Evolutionary conservation across 92 coral and sea anemone genomes (phyloP).

Genomic region (Zoanthus sansibaricus): DNA sequence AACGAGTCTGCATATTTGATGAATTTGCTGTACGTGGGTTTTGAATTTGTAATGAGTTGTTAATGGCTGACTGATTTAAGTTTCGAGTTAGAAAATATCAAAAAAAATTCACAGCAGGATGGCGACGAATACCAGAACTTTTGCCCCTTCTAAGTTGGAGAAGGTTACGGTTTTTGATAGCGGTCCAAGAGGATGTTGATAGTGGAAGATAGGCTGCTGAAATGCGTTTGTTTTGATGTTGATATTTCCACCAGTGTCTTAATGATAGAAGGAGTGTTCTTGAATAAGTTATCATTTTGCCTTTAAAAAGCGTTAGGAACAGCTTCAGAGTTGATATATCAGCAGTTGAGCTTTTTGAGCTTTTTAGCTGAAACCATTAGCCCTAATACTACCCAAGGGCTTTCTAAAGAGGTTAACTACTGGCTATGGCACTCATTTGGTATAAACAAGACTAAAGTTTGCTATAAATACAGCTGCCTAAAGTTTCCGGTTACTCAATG

Average conservation of each 20-base stretch:
- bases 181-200: background rate
- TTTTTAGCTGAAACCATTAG: background rate
- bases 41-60: slow-evolving; percentile 9
- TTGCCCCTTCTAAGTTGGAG: background rate
- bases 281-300: too few species aligned
- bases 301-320: too few species aligned
- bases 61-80: slow-evolving; percentile 1
- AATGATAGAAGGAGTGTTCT: too few species aligned
- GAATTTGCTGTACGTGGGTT: background rate
- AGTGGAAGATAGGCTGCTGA: too few species aligned
- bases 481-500: slow-evolving; percentile 19
- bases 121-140: background rate
- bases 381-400: background rate
- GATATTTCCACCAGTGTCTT: too few species aligned
- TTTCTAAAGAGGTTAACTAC: slow-evolving; percentile 16
- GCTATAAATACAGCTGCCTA: slow-evolving; percentile 8
- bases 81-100: background rate
- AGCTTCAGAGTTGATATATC: too few species aligned
- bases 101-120: background rate
- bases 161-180: background rate
- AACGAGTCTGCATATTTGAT: background rate
- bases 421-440: background rate
- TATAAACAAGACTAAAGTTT: background rate
- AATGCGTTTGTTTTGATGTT: too few species aligned
- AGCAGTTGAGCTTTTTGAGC: slow-evolving; percentile 4